Evolutionary conservation across 2,113 vertebrate genomes (phyloP).

Genomic region (Tachycineta bicolor): DNA sequence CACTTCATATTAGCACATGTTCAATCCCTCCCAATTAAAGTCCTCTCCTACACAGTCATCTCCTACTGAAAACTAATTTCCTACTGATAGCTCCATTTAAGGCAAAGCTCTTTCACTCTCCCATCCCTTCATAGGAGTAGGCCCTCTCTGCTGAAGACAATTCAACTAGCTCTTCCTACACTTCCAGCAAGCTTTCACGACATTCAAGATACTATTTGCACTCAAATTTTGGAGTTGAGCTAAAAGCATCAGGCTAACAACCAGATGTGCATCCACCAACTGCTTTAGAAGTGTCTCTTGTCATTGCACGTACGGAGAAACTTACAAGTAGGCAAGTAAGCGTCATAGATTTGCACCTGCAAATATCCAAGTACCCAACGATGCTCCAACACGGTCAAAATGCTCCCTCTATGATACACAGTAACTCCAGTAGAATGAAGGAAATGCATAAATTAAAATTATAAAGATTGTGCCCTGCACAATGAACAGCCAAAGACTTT

Average conservation of each 20-base stretch:
- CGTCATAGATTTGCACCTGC: neutral
- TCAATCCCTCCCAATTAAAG: neutral
- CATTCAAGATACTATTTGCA: neutral
- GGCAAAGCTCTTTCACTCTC: neutral
- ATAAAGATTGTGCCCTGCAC: constrained; percentile 33
- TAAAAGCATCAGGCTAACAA: neutral
- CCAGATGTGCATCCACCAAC: neutral
- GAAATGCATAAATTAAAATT: constrained; percentile 67
- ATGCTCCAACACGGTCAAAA: neutral
- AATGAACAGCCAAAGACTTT: neutral
- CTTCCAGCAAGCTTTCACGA: neutral
- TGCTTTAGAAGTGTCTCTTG: neutral
- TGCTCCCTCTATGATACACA: neutral
- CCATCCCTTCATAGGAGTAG: neutral
- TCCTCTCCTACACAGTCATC: neutral
- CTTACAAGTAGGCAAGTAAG: neutral
- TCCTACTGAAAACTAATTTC: constrained; percentile 3
- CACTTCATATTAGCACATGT: neutral
- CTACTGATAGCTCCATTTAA: constrained; percentile 3
- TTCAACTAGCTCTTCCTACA: neutral
- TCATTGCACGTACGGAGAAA: neutral
- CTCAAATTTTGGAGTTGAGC: neutral
- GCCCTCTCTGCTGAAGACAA: neutral
- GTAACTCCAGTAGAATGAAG: constrained; percentile 45
- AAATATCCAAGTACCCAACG: neutral